Conservation (phyloP, 2,888 invertebrate genomes). For the Brachypterus glaber region DNA sequence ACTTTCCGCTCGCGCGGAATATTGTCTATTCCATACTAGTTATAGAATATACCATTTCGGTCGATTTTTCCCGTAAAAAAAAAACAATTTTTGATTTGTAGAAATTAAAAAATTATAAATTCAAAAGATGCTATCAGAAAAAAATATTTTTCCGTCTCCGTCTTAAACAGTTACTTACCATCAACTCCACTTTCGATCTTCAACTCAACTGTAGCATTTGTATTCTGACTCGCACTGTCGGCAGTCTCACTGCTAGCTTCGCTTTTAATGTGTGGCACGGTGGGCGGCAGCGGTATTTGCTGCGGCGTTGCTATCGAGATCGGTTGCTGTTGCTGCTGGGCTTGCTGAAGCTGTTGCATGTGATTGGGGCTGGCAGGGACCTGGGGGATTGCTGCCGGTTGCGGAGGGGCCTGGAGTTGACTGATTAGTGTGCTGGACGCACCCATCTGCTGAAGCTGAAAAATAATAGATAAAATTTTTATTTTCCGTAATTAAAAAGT, state of each 20-base stretch:
- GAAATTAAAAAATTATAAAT: no score
- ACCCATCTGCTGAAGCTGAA: slow-evolving; percentile 39
- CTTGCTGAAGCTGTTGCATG: slow-evolving; percentile 30
- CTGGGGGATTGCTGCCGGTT: slow-evolving; percentile 32
- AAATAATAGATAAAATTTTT: no score
- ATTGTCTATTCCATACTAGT: no score
- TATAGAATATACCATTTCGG: no score
- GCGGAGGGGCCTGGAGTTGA: slow-evolving; percentile 34
- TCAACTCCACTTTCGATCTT: slow-evolving; percentile 24
- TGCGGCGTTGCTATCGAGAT: slow-evolving; percentile 34
- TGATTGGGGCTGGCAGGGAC: slow-evolving; percentile 32
- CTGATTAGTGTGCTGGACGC: slow-evolving; percentile 43
- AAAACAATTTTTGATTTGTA: no score
- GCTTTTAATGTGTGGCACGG: slow-evolving; percentile 21
- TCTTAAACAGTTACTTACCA: slow-evolving; percentile 23
- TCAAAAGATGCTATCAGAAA: no score
- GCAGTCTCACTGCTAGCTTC: slow-evolving; percentile 16
- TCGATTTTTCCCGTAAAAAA: no score
- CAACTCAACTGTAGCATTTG: slow-evolving; percentile 16
- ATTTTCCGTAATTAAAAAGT: no score
- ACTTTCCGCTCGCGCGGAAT: no score
- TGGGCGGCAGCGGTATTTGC: slow-evolving; percentile 35
- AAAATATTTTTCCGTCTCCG: no score
- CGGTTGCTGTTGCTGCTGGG: slow-evolving; percentile 24
- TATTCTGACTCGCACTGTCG: slow-evolving; percentile 3